Evolutionary conservation across 2,888 invertebrate genomes (phyloP).

Genomic region (Eurois occulta): DNA sequence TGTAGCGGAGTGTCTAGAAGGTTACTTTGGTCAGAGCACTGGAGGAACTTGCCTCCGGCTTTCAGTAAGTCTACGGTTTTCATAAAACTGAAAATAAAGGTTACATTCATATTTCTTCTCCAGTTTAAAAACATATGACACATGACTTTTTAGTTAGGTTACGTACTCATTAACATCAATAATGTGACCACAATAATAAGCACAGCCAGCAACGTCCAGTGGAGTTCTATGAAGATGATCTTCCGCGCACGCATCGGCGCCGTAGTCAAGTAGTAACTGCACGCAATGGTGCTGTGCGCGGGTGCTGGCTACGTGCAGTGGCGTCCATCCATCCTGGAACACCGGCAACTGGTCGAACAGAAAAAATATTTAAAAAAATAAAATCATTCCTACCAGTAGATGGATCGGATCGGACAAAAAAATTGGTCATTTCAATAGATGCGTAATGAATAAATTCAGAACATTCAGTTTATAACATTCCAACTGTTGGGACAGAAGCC

Average conservation of each 20-base stretch:
- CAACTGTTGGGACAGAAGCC: background rate
- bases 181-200: conserved; percentile 35
- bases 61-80: conserved; percentile 44
- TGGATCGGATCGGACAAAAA: background rate
- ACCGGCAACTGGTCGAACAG: no score
- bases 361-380: background rate
- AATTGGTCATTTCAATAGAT: background rate
- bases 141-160: no score
- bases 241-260: conserved; percentile 47
- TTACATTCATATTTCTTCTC: background rate
- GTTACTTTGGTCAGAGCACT: background rate
- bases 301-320: conserved; percentile 89
- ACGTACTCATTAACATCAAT: conserved; percentile 43
- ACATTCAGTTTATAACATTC: background rate
- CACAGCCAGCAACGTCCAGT: conserved; percentile 64
- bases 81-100: conserved; percentile 45
- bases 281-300: conserved; percentile 77
- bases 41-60: conserved; percentile 39
- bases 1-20: conserved; percentile 52
- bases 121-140: no score
- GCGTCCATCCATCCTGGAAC: conserved; percentile 87
- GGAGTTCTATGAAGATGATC: conserved; percentile 63
- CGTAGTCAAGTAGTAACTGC: conserved; percentile 66
- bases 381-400: background rate
- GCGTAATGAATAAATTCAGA: background rate